phyloP scores from a whole-genome alignment of 2,888 invertebrate genomes.

The Macrophya annulata region DNA sequence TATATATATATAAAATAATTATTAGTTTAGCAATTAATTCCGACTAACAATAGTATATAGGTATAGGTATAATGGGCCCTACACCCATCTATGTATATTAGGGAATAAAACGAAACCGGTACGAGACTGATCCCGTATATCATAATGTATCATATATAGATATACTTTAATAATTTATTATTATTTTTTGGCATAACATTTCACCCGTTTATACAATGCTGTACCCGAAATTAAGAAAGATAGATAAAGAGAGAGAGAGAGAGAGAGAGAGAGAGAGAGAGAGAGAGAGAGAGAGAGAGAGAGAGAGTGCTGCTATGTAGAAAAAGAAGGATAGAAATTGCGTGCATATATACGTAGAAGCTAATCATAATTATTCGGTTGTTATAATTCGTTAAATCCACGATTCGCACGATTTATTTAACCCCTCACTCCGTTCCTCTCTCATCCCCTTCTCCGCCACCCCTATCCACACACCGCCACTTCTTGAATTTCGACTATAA shows the following conservation, averaged over 20 bases:
- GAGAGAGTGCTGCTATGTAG: no score
- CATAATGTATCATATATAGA: background rate
- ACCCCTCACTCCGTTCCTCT: background rate
- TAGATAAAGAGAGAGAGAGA: constrained; percentile 1
- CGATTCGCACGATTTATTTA: background rate
- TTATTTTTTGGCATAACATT: constrained; percentile 21
- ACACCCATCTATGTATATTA: constrained; percentile 29
- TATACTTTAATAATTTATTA: constrained; percentile 18
- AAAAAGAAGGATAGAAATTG: no score
- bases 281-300: constrained; percentile 10
- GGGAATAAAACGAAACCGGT: background rate
- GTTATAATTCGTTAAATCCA: constrained; percentile 10
- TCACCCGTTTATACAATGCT: constrained; percentile 46
- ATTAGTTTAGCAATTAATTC: no score
- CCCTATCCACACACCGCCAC: background rate
- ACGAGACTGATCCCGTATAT: background rate
- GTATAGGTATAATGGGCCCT: no score
- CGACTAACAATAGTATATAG: no score
- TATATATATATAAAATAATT: no score
- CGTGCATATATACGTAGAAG: background rate
- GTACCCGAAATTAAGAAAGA: constrained; percentile 13
- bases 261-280: background rate
- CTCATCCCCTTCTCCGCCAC: no score
- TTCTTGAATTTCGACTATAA: background rate
- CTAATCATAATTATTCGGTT: background rate